Percentiles rank a stretch among this genome's conserved stretches.
phyloP scores from a whole-genome alignment of 2,797 vertebrate species.

The Dendrocincla fuliginosa region DNA sequence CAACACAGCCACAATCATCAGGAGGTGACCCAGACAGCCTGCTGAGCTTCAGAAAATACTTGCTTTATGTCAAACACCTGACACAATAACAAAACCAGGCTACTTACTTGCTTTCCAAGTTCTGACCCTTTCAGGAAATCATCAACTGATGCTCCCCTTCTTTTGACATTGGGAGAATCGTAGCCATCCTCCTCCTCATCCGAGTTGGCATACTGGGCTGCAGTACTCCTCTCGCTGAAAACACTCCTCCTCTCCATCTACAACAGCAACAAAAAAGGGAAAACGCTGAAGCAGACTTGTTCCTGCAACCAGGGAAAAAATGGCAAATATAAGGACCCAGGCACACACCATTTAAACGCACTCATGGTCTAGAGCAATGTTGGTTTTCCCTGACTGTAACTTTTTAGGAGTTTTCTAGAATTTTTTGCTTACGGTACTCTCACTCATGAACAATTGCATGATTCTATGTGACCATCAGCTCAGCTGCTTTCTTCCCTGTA shows the following conservation, averaged over 20 bases:
- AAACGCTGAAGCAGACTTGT: neutral
- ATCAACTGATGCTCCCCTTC: slow-evolving; percentile 91
- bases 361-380: neutral
- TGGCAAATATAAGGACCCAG: neutral
- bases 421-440: neutral
- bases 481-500: neutral
- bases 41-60: neutral
- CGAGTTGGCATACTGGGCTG: slow-evolving; percentile 84
- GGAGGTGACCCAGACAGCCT: neutral
- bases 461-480: neutral
- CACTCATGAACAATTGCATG: neutral
- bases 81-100: rapidly evolving
- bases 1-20: neutral
- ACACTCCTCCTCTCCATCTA: slow-evolving; percentile 92
- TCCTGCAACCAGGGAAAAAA: neutral
- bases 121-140: slow-evolving; percentile 96
- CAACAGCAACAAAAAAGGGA: neutral
- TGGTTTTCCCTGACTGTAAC: neutral
- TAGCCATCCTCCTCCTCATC: slow-evolving; percentile 95
- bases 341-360: neutral
- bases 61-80: rapidly evolving
- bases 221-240: slow-evolving; percentile 84
- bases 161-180: slow-evolving; percentile 82
- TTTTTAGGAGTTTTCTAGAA: neutral
- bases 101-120: slow-evolving; percentile 88